Percentiles rank a stretch among this genome's conserved stretches.
phyloP scores from a whole-genome alignment of 64 coral and sea anemone species.

The Montipora capricornis region DNA sequence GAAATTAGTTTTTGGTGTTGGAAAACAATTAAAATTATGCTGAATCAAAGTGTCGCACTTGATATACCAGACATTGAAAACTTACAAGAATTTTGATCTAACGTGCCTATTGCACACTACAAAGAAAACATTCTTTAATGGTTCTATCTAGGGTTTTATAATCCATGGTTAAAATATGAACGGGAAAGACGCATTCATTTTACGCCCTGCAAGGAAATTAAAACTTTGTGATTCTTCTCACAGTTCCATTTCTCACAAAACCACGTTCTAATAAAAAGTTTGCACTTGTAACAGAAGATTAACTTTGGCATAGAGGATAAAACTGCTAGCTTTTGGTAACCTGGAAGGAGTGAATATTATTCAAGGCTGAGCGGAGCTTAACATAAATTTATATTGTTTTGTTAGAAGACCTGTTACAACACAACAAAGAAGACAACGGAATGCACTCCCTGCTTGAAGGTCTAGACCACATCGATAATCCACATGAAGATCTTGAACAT shows the following conservation, averaged over 20 bases:
- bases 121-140: constrained; percentile 8
- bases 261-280: constrained; percentile 19
- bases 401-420: no score
- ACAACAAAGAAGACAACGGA: no score
- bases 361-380: neutral
- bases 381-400: no score
- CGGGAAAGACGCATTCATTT: constrained; percentile 8
- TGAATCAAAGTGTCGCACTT: constrained; percentile 21
- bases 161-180: constrained; percentile 7
- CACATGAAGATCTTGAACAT: no score
- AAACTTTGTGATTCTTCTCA: neutral
- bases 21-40: neutral
- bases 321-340: constrained; percentile 1
- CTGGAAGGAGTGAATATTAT: neutral
- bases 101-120: neutral
- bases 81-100: neutral
- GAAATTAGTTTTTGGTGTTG: constrained; percentile 6
- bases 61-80: neutral
- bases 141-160: constrained; percentile 1
- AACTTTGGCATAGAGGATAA: neutral
- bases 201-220: neutral
- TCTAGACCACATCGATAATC: no score
- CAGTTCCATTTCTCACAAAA: neutral
- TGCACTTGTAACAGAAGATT: neutral
- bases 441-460: no score